Evolutionary conservation across 2,888 invertebrate genomes (phyloP).

Genomic region (Drosophila formosana): DNA sequence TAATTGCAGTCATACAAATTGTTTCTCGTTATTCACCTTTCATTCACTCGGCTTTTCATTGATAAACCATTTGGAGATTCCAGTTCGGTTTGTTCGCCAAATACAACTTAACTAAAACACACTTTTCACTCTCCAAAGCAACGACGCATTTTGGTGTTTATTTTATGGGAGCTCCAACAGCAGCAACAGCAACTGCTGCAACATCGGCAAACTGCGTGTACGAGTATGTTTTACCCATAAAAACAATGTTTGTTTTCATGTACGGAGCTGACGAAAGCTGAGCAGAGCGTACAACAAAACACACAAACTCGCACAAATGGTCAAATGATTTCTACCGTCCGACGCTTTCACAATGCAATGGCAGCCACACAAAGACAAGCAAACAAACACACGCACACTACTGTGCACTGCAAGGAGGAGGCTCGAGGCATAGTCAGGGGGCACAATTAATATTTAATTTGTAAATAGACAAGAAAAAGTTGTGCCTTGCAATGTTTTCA

Average conservation of each 20-base stretch:
- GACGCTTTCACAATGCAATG: slow-evolving; percentile 72
- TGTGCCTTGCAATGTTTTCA: slow-evolving; percentile 52
- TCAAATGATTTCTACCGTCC: slow-evolving; percentile 76
- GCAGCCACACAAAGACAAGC: slow-evolving; percentile 6
- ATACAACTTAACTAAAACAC: slow-evolving; percentile 13
- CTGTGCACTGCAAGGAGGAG: slow-evolving; percentile 13
- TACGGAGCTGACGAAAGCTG: slow-evolving; percentile 67
- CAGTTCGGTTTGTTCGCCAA: slow-evolving; percentile 19
- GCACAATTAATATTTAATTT: slow-evolving; percentile 75
- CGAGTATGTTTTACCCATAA: slow-evolving; percentile 39
- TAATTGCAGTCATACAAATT: slow-evolving; percentile 36
- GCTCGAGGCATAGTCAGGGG: slow-evolving; percentile 42
- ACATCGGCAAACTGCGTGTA: slow-evolving; percentile 26
- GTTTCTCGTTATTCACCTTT: slow-evolving; percentile 3
- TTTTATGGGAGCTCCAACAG: slow-evolving; percentile 33
- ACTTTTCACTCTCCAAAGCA: slow-evolving; percentile 37
- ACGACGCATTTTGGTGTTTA: slow-evolving; percentile 39
- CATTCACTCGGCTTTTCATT: slow-evolving; percentile 23
- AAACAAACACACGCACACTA: not conserved
- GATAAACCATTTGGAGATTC: slow-evolving; percentile 14
- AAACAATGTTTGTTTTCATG: slow-evolving; percentile 67
- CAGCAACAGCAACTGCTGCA: slow-evolving; percentile 25
- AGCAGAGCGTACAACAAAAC: slow-evolving; percentile 37
- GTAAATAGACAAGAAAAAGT: slow-evolving; percentile 74
- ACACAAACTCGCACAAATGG: slow-evolving; percentile 57